phyloP scores from a whole-genome alignment of 2,888 invertebrate species.

The Agrypnus murinus region DNA sequence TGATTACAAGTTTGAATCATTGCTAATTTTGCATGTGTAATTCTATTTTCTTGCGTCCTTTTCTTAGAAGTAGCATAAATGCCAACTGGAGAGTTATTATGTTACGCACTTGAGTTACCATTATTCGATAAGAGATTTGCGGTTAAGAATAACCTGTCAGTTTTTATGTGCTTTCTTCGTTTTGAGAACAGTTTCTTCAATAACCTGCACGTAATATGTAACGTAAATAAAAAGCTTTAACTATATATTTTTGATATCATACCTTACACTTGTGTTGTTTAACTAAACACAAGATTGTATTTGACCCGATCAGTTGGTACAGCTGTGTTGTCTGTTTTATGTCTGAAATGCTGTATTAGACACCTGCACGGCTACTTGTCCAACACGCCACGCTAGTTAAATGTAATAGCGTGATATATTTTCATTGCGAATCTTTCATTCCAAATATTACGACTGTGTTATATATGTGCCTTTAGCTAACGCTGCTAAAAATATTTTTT shows the following conservation, averaged over 20 bases:
- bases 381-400: slow-evolving; percentile 40
- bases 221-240: too few species aligned
- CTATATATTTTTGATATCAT: too few species aligned
- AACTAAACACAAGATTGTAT: too few species aligned
- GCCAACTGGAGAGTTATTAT: slow-evolving; percentile 1
- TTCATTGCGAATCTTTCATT: slow-evolving; percentile 56
- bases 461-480: neutral
- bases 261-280: too few species aligned
- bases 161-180: slow-evolving; percentile 36
- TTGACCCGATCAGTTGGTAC: too few species aligned
- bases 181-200: slow-evolving; percentile 35
- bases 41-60: too few species aligned
- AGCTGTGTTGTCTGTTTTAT: too few species aligned
- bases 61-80: neutral
- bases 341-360: too few species aligned
- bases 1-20: too few species aligned
- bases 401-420: slow-evolving; percentile 59
- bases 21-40: too few species aligned
- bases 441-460: neutral
- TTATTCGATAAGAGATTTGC: slow-evolving; percentile 36
- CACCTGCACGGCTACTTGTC: slow-evolving; percentile 15
- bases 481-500: neutral
- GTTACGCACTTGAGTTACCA: neutral
- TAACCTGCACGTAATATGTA: too few species aligned
- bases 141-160: slow-evolving; percentile 50